Conservation (phyloP, 2,113 vertebrate genomes). For the Saguinus midas region DNA sequence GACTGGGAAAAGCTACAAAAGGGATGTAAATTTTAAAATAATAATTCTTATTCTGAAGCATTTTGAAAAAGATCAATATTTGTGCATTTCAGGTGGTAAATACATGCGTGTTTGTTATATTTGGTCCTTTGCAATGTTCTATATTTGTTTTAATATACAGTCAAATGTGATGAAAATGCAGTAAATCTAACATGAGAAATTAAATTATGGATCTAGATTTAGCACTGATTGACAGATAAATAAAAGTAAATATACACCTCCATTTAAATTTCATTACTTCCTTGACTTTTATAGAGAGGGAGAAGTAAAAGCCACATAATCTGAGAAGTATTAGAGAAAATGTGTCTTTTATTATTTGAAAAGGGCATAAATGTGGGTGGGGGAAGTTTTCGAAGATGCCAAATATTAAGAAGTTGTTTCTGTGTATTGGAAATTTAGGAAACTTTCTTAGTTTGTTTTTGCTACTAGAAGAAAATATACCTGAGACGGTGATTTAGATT, state of each 20-base stretch:
- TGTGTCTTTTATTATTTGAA: not conserved
- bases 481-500: not conserved
- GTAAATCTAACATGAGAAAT: constrained; percentile 3
- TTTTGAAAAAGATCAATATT: not conserved
- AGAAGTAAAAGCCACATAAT: not conserved
- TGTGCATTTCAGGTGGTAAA: not conserved
- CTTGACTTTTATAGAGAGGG: constrained; percentile 4
- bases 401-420: not conserved
- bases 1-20: not conserved
- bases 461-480: not conserved
- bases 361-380: not conserved
- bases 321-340: constrained; percentile 1
- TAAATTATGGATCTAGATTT: constrained; percentile 14
- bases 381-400: not conserved
- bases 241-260: not conserved
- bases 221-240: not conserved
- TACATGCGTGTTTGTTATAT: not conserved
- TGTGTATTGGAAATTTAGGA: not conserved
- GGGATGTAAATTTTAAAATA: not conserved
- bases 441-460: not conserved
- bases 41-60: not conserved
- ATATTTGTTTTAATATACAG: constrained; percentile 29
- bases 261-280: constrained; percentile 7
- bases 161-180: constrained; percentile 16
- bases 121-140: not conserved